A percentile compares a stretch with the other conserved stretches of the same genome.
These are phyloP conservation scores for Drosophila diplacantha DNA, from an alignment of 2,888 invertebrate genomes.

Conservation along the genomic window DNA sequence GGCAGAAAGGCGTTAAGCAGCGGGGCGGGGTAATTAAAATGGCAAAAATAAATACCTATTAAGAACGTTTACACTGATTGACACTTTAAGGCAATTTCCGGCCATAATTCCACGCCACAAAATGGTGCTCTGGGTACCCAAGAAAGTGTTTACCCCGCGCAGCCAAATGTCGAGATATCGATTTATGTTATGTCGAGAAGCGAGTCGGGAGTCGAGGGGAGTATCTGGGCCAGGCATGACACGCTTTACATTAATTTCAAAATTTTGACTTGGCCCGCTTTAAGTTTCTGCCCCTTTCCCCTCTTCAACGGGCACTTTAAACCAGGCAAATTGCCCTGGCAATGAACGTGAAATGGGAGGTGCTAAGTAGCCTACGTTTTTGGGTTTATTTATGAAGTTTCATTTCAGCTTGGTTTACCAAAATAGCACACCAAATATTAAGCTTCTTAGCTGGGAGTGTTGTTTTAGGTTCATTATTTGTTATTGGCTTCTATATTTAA, in stretches of 20 bases:
- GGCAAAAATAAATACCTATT: slow-evolving; percentile 48
- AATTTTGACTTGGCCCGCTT: slow-evolving; percentile 22
- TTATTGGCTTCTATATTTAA: background rate
- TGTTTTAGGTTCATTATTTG: background rate
- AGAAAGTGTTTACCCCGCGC: slow-evolving; percentile 35
- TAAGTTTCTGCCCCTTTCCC: slow-evolving; percentile 4
- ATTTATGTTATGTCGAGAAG: slow-evolving; percentile 28
- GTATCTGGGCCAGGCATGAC: slow-evolving; percentile 30
- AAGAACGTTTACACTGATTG: slow-evolving; percentile 45
- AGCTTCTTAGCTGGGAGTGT: background rate
- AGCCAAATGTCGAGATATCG: slow-evolving; percentile 42
- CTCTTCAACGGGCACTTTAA: slow-evolving; percentile 18
- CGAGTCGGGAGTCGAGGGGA: slow-evolving; percentile 1
- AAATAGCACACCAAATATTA: background rate
- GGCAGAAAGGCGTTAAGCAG: background rate
- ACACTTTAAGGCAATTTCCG: slow-evolving; percentile 46
- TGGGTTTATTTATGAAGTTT: slow-evolving; percentile 13
- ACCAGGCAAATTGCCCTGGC: slow-evolving; percentile 1
- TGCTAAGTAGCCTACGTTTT: slow-evolving; percentile 19
- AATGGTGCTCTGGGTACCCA: slow-evolving; percentile 27
- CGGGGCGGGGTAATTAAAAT: slow-evolving; percentile 44
- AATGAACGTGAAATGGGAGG: slow-evolving; percentile 10
- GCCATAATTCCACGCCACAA: slow-evolving; percentile 44
- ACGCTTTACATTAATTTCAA: slow-evolving; percentile 36
- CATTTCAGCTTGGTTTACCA: slow-evolving; percentile 1